phyloP scores from a whole-genome alignment of 2,888 invertebrate species.

The Onthophagus sagittarius region DNA sequence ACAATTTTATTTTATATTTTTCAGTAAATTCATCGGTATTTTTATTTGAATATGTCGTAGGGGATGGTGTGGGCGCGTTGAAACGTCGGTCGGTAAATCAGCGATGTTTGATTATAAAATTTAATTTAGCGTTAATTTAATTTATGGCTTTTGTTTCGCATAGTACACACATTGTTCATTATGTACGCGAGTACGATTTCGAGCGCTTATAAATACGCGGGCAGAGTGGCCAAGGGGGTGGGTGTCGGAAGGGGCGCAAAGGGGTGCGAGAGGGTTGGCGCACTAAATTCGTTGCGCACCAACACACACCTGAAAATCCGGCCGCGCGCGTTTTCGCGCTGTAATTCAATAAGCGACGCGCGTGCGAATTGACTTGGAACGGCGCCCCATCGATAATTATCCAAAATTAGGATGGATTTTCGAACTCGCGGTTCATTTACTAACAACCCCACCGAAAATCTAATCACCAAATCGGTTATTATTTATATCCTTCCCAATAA shows the following conservation, averaged over 20 bases:
- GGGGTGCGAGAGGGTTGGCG: too few species aligned
- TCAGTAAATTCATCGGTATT: too few species aligned
- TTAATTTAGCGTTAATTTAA: conserved; percentile 44
- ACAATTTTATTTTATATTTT: too few species aligned
- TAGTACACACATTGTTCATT: conserved; percentile 40
- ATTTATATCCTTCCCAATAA: background rate
- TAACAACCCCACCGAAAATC: background rate
- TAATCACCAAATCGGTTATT: background rate
- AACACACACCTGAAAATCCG: background rate
- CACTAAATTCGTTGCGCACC: background rate
- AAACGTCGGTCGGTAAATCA: conserved; percentile 32
- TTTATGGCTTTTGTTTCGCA: conserved; percentile 35
- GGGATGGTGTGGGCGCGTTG: background rate
- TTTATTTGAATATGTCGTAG: too few species aligned
- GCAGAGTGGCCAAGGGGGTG: background rate
- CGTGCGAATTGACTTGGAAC: background rate
- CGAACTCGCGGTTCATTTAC: background rate
- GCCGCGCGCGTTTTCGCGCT: background rate
- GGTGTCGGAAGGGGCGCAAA: background rate
- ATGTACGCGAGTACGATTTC: conserved; percentile 25
- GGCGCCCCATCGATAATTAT: background rate
- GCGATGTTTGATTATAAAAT: conserved; percentile 39
- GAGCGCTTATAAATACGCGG: conserved; percentile 6
- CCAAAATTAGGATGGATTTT: background rate
- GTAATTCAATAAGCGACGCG: background rate